A percentile compares a stretch with the other conserved stretches of the same genome.
Conservation (phyloP, 1,140 invertebrate species). For the Gryllus bimaculatus region DNA sequence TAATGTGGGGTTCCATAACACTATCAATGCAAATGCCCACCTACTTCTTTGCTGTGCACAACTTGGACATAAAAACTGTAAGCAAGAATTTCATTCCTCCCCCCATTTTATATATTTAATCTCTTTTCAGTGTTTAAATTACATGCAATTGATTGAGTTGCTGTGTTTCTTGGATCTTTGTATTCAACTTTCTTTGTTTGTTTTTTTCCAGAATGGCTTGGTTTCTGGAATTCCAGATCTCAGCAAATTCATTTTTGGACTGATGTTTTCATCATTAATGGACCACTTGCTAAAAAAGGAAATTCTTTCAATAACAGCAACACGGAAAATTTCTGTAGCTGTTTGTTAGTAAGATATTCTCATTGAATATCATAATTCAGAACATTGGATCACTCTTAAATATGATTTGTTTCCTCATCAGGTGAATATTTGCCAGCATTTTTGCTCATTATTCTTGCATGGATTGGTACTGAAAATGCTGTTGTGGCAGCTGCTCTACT, state of each 20-base stretch:
- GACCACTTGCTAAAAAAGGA: conserved; percentile 16
- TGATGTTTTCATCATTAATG: conserved; percentile 18
- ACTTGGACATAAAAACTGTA: conserved; percentile 47
- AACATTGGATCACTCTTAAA: not conserved
- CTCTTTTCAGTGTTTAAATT: not conserved
- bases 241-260: conserved; percentile 20
- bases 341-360: conserved; percentile 7
- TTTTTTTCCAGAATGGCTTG: conserved; percentile 21
- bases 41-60: conserved; percentile 48
- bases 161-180: too few relatives aligned
- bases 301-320: conserved; percentile 16
- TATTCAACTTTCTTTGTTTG: not conserved
- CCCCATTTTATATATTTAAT: not conserved
- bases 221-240: conserved; percentile 21
- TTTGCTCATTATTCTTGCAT: conserved; percentile 16
- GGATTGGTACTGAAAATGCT: not conserved
- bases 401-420: conserved; percentile 6
- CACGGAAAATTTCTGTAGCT: conserved; percentile 20
- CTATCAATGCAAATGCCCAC: conserved; percentile 50
- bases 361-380: not conserved
- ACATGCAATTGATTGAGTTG: not conserved
- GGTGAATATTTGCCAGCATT: conserved; percentile 23
- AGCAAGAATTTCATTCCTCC: conserved; percentile 8
- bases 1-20: conserved; percentile 37
- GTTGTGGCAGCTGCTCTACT: conserved; percentile 19